A percentile compares a stretch with the other conserved stretches of the same genome.
phyloP scores from a whole-genome alignment of 1,140 invertebrate species.

The Neotoxoptera formosana region DNA sequence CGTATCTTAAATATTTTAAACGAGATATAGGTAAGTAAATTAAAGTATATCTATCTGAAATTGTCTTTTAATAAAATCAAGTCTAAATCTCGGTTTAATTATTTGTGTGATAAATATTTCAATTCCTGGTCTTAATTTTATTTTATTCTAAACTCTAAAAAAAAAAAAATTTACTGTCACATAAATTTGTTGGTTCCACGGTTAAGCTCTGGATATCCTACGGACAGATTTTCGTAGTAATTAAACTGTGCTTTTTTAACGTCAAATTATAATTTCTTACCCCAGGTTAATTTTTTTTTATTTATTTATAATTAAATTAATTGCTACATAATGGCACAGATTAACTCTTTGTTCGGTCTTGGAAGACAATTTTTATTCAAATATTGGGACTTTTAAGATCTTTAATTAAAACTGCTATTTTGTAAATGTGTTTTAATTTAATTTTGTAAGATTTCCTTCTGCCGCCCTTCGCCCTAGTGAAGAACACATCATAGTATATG shows the following conservation, averaged over 20 bases:
- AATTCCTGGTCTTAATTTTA: not conserved
- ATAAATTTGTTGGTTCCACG: not conserved
- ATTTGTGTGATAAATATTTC: not conserved
- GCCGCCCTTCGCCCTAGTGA: no score
- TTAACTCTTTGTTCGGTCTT: no score
- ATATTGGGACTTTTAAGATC: no score
- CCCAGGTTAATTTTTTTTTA: not conserved
- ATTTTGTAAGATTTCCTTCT: no score
- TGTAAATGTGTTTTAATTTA: no score
- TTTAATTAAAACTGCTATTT: no score
- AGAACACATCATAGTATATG: no score
- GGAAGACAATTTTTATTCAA: no score
- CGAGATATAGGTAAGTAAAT: no score
- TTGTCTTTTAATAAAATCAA: not conserved
- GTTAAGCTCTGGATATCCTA: not conserved
- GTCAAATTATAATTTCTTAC: conserved; percentile 5
- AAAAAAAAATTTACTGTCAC: not conserved
- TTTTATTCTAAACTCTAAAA: not conserved
- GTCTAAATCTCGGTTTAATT: not conserved
- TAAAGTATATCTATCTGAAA: not conserved
- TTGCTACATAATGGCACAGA: no score
- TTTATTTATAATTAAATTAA: not conserved
- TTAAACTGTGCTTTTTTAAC: not conserved
- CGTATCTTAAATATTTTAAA: no score
- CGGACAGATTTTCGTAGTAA: not conserved